Evolutionary conservation across 2,888 invertebrate genomes (phyloP).

Genomic region (Yponomeuta evonymella): DNA sequence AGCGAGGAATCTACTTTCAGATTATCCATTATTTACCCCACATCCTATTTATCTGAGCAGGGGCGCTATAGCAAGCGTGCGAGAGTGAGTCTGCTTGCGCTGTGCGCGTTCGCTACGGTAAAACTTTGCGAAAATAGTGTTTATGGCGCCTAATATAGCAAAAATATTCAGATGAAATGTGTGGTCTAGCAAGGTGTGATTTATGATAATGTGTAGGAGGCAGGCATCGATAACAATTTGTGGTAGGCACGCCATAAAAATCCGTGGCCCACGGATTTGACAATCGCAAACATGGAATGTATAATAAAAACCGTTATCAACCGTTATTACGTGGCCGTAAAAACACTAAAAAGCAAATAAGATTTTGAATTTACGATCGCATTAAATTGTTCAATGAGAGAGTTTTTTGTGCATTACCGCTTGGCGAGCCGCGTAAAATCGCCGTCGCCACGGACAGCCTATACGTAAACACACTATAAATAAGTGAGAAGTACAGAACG

Average conservation of each 20-base stretch:
- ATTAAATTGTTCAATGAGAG: conserved; percentile 18
- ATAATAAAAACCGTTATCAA: conserved; percentile 14
- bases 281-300: background rate
- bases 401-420: conserved; percentile 41
- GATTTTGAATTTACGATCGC: conserved; percentile 14
- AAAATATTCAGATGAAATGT: background rate
- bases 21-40: no score
- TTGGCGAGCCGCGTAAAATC: conserved; percentile 26
- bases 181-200: background rate
- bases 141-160: no score
- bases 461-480: background rate
- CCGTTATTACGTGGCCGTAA: conserved; percentile 12
- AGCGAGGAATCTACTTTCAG: no score
- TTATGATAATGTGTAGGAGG: background rate
- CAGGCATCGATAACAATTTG: background rate
- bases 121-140: no score
- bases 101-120: no score
- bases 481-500: conserved; percentile 27
- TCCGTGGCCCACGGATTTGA: background rate
- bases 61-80: no score
- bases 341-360: conserved; percentile 15
- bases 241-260: background rate
- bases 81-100: no score
- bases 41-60: no score
- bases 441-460: conserved; percentile 6